Evolutionary conservation across 2,113 vertebrate genomes (phyloP).

Genomic region (Ancistrus triradiatus): DNA sequence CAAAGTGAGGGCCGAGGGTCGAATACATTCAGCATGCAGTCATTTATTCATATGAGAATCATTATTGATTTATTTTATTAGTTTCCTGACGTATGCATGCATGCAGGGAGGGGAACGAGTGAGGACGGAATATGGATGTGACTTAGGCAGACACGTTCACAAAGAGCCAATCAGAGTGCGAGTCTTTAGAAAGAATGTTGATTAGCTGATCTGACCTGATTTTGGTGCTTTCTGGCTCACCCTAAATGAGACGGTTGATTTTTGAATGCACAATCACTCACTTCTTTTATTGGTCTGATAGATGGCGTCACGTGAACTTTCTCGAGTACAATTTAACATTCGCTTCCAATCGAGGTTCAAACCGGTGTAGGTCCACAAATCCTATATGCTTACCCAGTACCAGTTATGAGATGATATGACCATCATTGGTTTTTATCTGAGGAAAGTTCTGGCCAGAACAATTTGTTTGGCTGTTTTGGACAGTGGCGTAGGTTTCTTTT

Average conservation of each 20-base stretch:
- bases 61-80: slow-evolving; percentile 50
- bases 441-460: too few relatives aligned
- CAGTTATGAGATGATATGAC: too few relatives aligned
- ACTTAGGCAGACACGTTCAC: slow-evolving; percentile 38
- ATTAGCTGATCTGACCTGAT: slow-evolving; percentile 41
- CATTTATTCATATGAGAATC: slow-evolving; percentile 45
- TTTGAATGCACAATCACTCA: slow-evolving; percentile 38
- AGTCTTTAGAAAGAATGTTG: slow-evolving; percentile 35
- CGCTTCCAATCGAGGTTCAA: slow-evolving; percentile 3
- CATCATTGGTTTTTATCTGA: too few relatives aligned
- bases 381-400: not conserved
- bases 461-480: too few relatives aligned
- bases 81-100: slow-evolving; percentile 37
- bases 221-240: slow-evolving; percentile 23
- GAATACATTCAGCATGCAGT: slow-evolving; percentile 42
- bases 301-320: slow-evolving; percentile 2
- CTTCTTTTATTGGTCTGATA: slow-evolving; percentile 19
- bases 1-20: slow-evolving; percentile 38
- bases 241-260: slow-evolving; percentile 30
- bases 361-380: slow-evolving; percentile 20
- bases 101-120: slow-evolving; percentile 13
- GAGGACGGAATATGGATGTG: slow-evolving; percentile 20
- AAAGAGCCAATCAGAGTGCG: slow-evolving; percentile 20
- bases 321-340: slow-evolving; percentile 12
- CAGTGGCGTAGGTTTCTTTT: too few relatives aligned